phyloP scores from a whole-genome alignment of 2,113 vertebrate species.

The Phalacrocorax brasilianus region DNA sequence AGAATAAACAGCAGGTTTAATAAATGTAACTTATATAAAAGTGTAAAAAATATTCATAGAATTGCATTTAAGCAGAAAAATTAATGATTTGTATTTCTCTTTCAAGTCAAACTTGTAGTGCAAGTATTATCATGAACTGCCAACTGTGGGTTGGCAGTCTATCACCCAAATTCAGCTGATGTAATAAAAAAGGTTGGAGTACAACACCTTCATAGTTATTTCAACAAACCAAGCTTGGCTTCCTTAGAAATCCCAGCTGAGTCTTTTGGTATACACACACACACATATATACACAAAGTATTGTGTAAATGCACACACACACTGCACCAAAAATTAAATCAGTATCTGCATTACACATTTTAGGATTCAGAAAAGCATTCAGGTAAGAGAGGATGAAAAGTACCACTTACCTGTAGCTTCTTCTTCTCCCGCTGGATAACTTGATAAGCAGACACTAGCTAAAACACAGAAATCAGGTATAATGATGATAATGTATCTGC shows the following conservation, averaged over 20 bases:
- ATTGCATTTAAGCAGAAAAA: background rate
- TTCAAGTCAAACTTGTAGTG: background rate
- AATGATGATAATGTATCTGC: background rate
- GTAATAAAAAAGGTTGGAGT: background rate
- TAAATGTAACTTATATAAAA: background rate
- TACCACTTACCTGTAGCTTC: conserved; percentile 87
- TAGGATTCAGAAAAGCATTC: background rate
- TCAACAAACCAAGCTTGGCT: background rate
- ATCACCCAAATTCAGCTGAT: background rate
- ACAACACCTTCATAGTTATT: background rate
- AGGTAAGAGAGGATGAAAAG: background rate
- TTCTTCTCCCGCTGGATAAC: conserved; percentile 91
- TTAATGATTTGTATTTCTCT: background rate
- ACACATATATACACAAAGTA: rapidly evolving
- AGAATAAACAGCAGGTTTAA: background rate
- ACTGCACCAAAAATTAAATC: background rate
- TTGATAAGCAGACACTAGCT: conserved; percentile 91
- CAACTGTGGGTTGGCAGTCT: background rate
- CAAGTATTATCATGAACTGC: background rate
- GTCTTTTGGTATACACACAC: background rate
- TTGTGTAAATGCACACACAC: background rate
- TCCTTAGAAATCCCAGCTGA: background rate
- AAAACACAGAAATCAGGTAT: conserved; percentile 42
- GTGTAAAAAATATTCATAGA: background rate
- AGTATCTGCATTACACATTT: background rate